Percentiles rank a stretch among this genome's conserved stretches.
These are phyloP conservation scores for Nemurella pictetii DNA, from an alignment of 2,888 invertebrate genomes.

Conservation along the genomic window DNA sequence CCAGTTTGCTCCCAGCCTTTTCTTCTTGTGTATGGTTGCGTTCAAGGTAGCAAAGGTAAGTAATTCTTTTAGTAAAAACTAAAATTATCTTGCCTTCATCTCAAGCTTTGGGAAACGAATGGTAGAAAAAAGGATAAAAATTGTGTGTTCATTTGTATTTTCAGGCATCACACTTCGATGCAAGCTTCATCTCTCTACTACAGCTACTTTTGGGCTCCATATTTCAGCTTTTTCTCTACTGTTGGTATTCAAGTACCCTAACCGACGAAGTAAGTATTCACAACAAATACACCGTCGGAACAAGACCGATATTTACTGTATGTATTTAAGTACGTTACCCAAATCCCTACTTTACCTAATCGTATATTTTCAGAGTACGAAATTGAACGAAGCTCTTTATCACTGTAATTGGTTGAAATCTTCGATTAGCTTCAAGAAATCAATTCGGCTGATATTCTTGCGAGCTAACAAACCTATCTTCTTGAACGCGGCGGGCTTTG, in stretches of 20 bases:
- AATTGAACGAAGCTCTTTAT: background rate
- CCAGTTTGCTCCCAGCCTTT: background rate
- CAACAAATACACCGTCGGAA: too few relatives aligned
- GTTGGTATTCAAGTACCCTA: background rate
- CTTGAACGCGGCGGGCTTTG: background rate
- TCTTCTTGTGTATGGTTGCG: background rate
- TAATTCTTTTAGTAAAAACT: too few relatives aligned
- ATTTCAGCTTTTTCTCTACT: background rate
- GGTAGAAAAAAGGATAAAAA: too few relatives aligned
- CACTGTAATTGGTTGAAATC: background rate
- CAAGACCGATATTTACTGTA: too few relatives aligned
- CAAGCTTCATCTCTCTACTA: background rate
- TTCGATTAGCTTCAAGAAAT: background rate
- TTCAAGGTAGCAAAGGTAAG: background rate
- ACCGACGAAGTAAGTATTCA: background rate
- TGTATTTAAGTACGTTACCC: too few relatives aligned
- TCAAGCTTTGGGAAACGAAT: too few relatives aligned
- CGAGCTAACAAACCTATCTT: background rate
- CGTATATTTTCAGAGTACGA: slow-evolving; percentile 6
- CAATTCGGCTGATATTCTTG: background rate
- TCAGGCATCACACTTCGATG: background rate
- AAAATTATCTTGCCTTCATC: too few relatives aligned
- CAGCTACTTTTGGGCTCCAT: background rate
- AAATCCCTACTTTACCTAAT: too few relatives aligned
- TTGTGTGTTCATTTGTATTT: background rate